Evolutionary conservation across 2,888 invertebrate genomes (phyloP).

Genomic region (Diadegma fenestrale): DNA sequence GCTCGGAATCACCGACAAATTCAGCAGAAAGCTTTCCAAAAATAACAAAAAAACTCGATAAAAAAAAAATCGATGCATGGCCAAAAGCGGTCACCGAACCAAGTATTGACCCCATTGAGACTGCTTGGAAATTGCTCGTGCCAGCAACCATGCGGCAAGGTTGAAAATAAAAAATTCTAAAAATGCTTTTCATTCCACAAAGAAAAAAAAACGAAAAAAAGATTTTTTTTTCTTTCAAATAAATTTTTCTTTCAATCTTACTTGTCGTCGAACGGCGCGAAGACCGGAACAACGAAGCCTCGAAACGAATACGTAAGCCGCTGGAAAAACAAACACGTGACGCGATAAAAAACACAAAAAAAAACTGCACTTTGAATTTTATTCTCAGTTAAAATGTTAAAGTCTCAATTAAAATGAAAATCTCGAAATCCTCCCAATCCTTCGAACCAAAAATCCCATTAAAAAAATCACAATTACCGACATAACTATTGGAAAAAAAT

Average conservation of each 20-base stretch:
- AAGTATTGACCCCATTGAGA: too few species aligned
- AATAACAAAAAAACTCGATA: not conserved
- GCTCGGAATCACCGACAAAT: constrained; percentile 85
- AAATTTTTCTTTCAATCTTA: constrained; percentile 75
- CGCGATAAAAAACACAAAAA: constrained; percentile 17
- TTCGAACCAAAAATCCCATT: not conserved
- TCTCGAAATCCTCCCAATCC: not conserved
- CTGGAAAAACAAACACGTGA: constrained; percentile 62
- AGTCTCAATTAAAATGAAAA: too few species aligned
- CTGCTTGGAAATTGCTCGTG: too few species aligned
- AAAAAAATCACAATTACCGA: constrained; percentile 48
- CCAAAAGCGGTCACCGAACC: too few species aligned
- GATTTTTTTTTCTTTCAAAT: not conserved
- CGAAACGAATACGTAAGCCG: constrained; percentile 84
- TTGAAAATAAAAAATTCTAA: not conserved
- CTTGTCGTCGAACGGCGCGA: constrained; percentile 89
- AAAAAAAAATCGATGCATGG: too few species aligned
- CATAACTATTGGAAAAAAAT: constrained; percentile 27
- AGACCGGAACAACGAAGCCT: constrained; percentile 90
- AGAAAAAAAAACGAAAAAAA: not conserved
- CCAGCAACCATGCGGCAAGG: not conserved
- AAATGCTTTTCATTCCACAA: constrained; percentile 23
- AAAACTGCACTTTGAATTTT: constrained; percentile 3
- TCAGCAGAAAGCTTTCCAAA: constrained; percentile 58
- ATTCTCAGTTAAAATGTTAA: not conserved